Base-by-base conservation (phyloP, 1,140 invertebrate genomes). In the Calliopsis andreniformis region DNA sequence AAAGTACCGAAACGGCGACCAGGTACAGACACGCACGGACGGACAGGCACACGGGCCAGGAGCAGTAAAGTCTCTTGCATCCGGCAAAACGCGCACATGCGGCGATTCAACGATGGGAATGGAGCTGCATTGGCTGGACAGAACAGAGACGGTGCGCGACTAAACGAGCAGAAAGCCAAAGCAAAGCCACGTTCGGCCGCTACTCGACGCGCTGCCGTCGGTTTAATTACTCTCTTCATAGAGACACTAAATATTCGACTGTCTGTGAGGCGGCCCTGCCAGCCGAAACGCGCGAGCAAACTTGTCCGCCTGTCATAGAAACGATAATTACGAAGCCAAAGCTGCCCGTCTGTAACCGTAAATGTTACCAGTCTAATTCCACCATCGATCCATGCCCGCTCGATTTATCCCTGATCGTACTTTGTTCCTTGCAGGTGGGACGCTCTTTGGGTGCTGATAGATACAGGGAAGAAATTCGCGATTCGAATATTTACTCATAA, bases 151-250 rank as follows among this genome's bases (percentile, higher is more conserved):
- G 59, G 76, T 47, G 77, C 72, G 69, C 79, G 62, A 70, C 76
- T 78, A 83, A 73, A 83, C 78, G 72, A 84, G 73, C 78, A 69
- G 51, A 76, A 83, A 80, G 64, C 68, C 63, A 72, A 62, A 79
- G 63, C 64, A 80, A 84, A 83, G 78, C 51, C 68, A 28, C 72
- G 81, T 42, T 69, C 69, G 28, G 70, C 55, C 72, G 56, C 77
- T 76, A 83, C 83, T 80, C 79, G 78, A 63, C 71, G 67, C 68
- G 72, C 49, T 43, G 58, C 64, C 47, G 55, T 66, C 79, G 56
- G 66, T 84, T 84, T 84, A 84, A 83, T 76, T 83, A 79, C 59
- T 73, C 68, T 67, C 63, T 55, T 69, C 51, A 62, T 53, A 68
- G 69, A 79, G 80, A 79, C 67, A 59, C 72, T 80, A 80, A 77